A percentile compares a stretch with the other conserved stretches of the same genome.
Evolutionary conservation across 2,797 vertebrate species (phyloP).

Genomic region (Sebastes miniatus): DNA sequence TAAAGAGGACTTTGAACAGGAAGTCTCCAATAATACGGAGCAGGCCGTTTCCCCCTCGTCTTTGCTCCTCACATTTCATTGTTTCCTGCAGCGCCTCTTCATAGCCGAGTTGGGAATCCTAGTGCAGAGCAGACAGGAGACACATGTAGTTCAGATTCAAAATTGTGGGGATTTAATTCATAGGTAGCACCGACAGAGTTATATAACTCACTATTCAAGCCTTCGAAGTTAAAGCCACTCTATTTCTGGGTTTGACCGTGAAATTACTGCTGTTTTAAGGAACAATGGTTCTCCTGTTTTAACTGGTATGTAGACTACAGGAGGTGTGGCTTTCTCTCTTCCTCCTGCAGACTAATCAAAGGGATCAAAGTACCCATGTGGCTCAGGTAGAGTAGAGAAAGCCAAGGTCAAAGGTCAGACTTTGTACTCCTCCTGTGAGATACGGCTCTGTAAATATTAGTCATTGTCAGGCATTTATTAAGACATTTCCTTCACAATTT

Average conservation of each 20-base stretch:
- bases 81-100: conserved; percentile 59
- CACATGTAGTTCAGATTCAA: background rate
- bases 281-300: conserved; percentile 47
- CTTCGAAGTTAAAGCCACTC: background rate
- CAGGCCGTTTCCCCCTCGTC: conserved; percentile 57
- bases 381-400: conserved; percentile 42
- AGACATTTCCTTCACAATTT: no score
- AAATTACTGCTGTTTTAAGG: background rate
- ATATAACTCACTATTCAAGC: background rate
- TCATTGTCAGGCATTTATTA: no score
- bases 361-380: conserved; percentile 48
- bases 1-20: conserved; percentile 52
- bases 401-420: conserved; percentile 7
- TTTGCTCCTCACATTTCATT: conserved; percentile 65
- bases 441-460: background rate
- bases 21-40: conserved; percentile 62
- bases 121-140: background rate
- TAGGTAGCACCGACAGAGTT: background rate
- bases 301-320: conserved; percentile 24
- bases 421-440: conserved; percentile 23
- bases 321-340: conserved; percentile 29
- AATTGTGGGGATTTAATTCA: background rate
- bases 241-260: background rate
- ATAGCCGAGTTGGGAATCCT: background rate
- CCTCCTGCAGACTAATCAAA: conserved; percentile 34